Percentiles rank a stretch among this genome's conserved stretches.
phyloP scores from a whole-genome alignment of 1,140 invertebrate genomes.

The Drosophila bocki region DNA sequence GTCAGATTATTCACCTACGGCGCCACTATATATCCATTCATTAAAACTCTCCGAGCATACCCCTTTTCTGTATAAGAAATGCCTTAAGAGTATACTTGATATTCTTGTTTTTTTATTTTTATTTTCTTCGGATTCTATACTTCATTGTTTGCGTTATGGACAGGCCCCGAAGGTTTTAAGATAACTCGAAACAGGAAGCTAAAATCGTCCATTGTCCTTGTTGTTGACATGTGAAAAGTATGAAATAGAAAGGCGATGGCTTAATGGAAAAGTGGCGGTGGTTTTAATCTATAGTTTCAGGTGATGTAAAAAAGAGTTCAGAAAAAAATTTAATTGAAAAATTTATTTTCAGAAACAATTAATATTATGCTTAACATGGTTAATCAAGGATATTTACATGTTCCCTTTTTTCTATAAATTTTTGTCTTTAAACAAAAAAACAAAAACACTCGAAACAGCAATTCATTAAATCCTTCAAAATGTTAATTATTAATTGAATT shows the following conservation, averaged over 20 bases:
- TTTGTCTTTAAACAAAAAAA: background rate
- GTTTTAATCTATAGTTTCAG: background rate
- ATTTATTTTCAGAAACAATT: background rate
- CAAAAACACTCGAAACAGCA: conserved; percentile 12
- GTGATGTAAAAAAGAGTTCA: background rate
- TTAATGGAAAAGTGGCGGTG: background rate
- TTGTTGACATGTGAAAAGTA: background rate
- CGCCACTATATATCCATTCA: conserved; percentile 36
- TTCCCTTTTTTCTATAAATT: background rate
- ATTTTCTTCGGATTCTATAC: conserved; percentile 9
- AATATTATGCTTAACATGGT: conserved; percentile 1
- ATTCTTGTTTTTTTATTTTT: conserved; percentile 26
- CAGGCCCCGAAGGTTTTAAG: conserved; percentile 53
- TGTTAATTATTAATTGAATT: conserved; percentile 55
- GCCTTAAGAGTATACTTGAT: conserved; percentile 51
- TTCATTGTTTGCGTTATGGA: conserved; percentile 64
- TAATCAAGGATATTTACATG: conserved; percentile 2
- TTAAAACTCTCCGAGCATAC: conserved; percentile 19
- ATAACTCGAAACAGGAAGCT: conserved; percentile 53
- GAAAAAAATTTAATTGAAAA: background rate
- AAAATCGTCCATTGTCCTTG: conserved; percentile 20
- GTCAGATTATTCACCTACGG: conserved; percentile 71
- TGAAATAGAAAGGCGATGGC: background rate
- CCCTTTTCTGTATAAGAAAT: conserved; percentile 4
- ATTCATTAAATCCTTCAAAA: conserved; percentile 31